Evolutionary conservation across 2,113 vertebrate species (phyloP), one percentile per base, ranked within the genome.

Genomic region (Acinonyx jubatus): DNA sequence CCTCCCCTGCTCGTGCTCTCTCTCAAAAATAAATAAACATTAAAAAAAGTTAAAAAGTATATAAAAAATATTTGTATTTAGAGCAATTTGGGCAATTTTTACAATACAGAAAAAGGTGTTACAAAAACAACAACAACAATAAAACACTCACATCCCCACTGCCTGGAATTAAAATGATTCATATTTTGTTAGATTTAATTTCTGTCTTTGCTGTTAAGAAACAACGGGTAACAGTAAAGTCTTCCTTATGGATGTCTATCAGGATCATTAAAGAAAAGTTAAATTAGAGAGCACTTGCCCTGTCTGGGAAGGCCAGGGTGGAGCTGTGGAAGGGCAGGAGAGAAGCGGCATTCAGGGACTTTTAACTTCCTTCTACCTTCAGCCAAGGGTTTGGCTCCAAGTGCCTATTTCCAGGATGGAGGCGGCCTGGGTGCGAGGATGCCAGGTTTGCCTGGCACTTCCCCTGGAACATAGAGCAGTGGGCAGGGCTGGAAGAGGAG

Each of bases 351-450:
- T 23, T 96, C 45, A 52, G 86, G 74, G 88, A 66, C 78, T 96
- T 91, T 80, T 33, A 48, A 91, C 76, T 91, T 74, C 92, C 63
- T 31, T 96, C 97, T 41, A 89, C 96, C 95, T 98, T 96, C 86
- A 79, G 91, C 92, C 38, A 23, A 45, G 90, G 65, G 69, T 69
- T 95, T 97, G 96, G 96, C 85, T 95, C 19, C 25, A 15, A 89
- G 71, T 38, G 87, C 86, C 76, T 95, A 36, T 98, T 98, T 97
- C 98, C 97, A 97, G 96, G 93, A 95, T 0, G 38, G 91, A 87
- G 96, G 90, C 4, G 69, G 92, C 92, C 95, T 48, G 86, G 95
- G 61, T 38, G 33, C 89, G 19, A 87, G 92, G 93, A 63, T 16
- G 68, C 87, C 96, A 95, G 95, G 27, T 93, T 68, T 12, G 97